A percentile compares a stretch with the other conserved stretches of the same genome.
These are phyloP conservation scores for Daubentonia madagascariensis DNA, from an alignment of 2,113 vertebrate species.

Conservation along the genomic window DNA sequence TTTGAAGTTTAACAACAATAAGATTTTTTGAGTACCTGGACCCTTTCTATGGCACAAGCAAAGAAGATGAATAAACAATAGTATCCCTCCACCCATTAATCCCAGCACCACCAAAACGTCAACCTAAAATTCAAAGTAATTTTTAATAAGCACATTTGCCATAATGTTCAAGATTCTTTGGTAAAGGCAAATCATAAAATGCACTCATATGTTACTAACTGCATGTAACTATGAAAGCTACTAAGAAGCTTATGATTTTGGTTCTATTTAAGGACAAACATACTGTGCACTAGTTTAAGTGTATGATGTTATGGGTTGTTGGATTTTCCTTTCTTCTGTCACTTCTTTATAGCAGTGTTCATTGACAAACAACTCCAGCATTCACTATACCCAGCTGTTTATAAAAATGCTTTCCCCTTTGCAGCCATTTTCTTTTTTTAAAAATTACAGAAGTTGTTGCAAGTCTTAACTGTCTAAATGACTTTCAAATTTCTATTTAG, in stretches of 20 bases:
- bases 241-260: neutral
- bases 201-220: neutral
- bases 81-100: neutral
- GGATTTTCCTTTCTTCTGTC: neutral
- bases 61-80: neutral
- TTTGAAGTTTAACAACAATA: constrained; percentile 7
- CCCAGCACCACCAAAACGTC: neutral
- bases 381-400: neutral
- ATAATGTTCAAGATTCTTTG: neutral
- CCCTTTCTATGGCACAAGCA: neutral
- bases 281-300: neutral
- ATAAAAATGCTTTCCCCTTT: neutral
- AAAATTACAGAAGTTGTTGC: neutral
- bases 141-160: neutral
- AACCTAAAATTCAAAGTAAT: constrained; percentile 5
- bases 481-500: neutral
- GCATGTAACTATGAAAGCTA: neutral
- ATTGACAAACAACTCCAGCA: neutral
- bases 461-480: neutral
- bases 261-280: neutral
- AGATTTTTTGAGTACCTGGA: neutral
- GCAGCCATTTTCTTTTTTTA: neutral
- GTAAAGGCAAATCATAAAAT: neutral
- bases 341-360: neutral
- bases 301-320: neutral